A percentile compares a stretch with the other conserved stretches of the same genome.
Evolutionary conservation across 30 jellyfish, hydroid and myxozoan genomes (phyloP).

Genomic region (Sanderia malayensis): DNA sequence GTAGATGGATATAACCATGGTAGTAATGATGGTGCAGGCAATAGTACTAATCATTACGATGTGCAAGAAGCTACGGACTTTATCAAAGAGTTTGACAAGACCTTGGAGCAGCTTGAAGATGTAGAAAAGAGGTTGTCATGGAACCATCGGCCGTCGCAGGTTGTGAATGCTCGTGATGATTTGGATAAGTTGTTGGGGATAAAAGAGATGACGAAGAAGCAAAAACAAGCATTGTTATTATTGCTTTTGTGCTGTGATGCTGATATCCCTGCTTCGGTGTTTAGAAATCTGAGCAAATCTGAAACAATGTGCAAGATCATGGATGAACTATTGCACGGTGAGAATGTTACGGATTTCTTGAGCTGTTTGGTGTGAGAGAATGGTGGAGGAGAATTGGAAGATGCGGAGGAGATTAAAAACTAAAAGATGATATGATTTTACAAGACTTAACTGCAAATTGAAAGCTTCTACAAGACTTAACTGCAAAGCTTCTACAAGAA

Average conservation of each 20-base stretch:
- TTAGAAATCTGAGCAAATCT: slow-evolving; percentile 33
- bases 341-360: neutral
- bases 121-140: slow-evolving; percentile 5
- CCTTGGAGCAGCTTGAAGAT: slow-evolving; percentile 26
- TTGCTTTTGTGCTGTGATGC: slow-evolving; percentile 54
- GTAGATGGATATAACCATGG: too few relatives aligned
- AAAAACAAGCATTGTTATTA: slow-evolving; percentile 48
- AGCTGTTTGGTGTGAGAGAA: neutral
- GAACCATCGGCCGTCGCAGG: too few relatives aligned
- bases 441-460: too few relatives aligned
- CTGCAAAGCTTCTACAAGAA: too few relatives aligned
- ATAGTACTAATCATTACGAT: neutral
- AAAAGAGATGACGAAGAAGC: slow-evolving; percentile 18
- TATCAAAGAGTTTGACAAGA: slow-evolving; percentile 40
- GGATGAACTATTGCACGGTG: neutral
- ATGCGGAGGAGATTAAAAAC: too few relatives aligned
- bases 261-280: slow-evolving; percentile 44
- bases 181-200: slow-evolving; percentile 12
- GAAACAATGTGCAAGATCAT: slow-evolving; percentile 34
- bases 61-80: slow-evolving; percentile 48
- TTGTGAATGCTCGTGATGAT: neutral
- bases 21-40: neutral
- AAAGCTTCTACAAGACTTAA: too few relatives aligned
- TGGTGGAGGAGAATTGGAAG: too few relatives aligned
- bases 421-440: too few relatives aligned